Evolutionary conservation across 2,797 vertebrate genomes (phyloP).

Genomic region (Podarcis siculus): DNA sequence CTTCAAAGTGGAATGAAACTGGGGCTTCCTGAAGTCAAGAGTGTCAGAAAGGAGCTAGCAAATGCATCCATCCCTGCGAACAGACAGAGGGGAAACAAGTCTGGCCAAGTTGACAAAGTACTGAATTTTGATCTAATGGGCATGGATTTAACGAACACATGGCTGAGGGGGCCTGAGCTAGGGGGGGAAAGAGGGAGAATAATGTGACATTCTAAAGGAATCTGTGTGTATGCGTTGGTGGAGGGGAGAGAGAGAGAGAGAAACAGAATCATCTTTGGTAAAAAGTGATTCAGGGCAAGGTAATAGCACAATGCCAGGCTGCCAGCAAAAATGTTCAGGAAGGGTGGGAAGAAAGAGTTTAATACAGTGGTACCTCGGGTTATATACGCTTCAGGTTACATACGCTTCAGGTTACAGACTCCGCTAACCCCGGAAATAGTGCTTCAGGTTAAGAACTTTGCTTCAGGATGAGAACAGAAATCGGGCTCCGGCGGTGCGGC

Average conservation of each 20-base stretch:
- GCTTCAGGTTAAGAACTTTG: too few species aligned
- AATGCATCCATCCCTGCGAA: neutral
- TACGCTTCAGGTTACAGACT: too few species aligned
- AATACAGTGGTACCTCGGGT: too few species aligned
- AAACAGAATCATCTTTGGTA: too few species aligned
- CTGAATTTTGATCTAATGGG: neutral
- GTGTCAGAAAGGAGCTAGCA: too few species aligned
- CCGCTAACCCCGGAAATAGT: too few species aligned
- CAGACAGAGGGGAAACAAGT: neutral
- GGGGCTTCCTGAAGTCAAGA: neutral
- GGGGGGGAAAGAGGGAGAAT: too few species aligned
- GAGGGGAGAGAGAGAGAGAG: too few species aligned
- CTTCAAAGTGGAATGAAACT: neutral
- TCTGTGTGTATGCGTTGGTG: neutral
- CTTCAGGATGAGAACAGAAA: too few species aligned
- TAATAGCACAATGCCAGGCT: neutral
- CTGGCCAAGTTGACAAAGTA: neutral
- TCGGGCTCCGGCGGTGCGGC: too few species aligned
- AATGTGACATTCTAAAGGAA: neutral
- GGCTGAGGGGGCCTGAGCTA: neutral
- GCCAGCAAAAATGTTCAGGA: neutral
- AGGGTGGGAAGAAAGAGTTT: neutral
- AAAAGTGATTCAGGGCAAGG: neutral
- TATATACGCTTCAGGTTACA: too few species aligned
- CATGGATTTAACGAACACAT: neutral